Evolutionary conservation across 2,888 invertebrate species (phyloP).

Genomic region (Bombylius discolor): DNA sequence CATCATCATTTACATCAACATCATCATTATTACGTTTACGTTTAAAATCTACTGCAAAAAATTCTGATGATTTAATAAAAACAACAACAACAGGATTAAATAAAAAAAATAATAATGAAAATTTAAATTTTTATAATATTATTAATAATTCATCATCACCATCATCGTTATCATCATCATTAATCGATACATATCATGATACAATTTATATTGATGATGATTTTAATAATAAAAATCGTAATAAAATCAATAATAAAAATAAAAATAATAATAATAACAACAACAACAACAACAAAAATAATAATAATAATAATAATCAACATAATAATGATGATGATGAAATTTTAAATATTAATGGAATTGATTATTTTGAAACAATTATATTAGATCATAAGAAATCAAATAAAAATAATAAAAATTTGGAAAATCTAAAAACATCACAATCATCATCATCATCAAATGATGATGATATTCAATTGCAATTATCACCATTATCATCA

Average conservation of each 20-base stretch:
- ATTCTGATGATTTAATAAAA: not conserved
- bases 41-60: not conserved
- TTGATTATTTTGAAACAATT: conserved; percentile 11
- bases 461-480: too few relatives aligned
- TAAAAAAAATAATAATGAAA: not conserved
- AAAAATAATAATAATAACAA: not conserved
- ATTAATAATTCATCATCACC: too few relatives aligned
- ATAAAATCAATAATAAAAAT: conserved; percentile 12
- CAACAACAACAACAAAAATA: not conserved
- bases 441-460: too few relatives aligned
- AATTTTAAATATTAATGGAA: conserved; percentile 4
- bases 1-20: too few relatives aligned
- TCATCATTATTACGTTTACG: too few relatives aligned
- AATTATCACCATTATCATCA: too few relatives aligned
- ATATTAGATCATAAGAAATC: conserved; percentile 2
- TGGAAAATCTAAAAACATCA: too few relatives aligned
- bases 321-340: conserved; percentile 3
- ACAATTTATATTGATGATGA: conserved; percentile 22
- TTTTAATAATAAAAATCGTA: conserved; percentile 4
- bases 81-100: too few relatives aligned
- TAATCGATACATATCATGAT: conserved; percentile 4
- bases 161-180: not conserved
- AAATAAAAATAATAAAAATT: not conserved
- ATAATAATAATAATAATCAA: not conserved
- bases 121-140: too few relatives aligned